Evolutionary conservation across 2,888 invertebrate genomes (phyloP).

Genomic region (Amiota minor): DNA sequence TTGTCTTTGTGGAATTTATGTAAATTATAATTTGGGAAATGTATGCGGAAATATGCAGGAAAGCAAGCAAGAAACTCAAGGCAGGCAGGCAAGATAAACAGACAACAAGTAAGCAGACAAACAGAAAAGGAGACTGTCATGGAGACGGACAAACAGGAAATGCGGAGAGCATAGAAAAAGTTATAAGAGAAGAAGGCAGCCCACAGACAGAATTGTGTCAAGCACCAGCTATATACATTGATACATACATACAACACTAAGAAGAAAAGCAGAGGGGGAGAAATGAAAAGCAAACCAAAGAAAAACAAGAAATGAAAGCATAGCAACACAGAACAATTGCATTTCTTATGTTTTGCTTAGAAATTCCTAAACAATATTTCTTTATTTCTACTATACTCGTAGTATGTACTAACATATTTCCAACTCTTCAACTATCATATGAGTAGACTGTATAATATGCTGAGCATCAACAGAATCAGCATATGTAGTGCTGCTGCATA

Average conservation of each 20-base stretch:
- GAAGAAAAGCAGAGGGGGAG: conserved; percentile 45
- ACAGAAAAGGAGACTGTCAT: neutral
- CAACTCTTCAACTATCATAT: too few species aligned
- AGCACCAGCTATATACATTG: too few species aligned
- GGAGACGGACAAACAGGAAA: conserved; percentile 1
- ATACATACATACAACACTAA: conserved; percentile 27
- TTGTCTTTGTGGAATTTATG: conserved; percentile 55
- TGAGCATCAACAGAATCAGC: too few species aligned
- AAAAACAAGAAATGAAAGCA: too few species aligned
- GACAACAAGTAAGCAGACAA: neutral
- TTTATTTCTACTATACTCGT: neutral
- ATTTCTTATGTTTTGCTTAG: neutral
- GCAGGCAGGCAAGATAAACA: conserved; percentile 29
- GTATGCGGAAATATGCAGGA: conserved; percentile 53
- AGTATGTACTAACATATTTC: neutral
- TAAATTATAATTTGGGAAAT: conserved; percentile 66
- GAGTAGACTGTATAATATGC: too few species aligned
- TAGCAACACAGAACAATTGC: neutral
- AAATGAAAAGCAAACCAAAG: conserved; percentile 43
- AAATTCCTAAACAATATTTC: too few species aligned
- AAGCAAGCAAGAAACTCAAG: conserved; percentile 52
- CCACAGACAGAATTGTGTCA: too few species aligned
- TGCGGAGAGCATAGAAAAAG: neutral
- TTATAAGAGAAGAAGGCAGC: neutral
- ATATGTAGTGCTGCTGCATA: too few species aligned